Base-by-base conservation (phyloP, 2,888 invertebrate genomes). In the Candidula unifasciata region DNA sequence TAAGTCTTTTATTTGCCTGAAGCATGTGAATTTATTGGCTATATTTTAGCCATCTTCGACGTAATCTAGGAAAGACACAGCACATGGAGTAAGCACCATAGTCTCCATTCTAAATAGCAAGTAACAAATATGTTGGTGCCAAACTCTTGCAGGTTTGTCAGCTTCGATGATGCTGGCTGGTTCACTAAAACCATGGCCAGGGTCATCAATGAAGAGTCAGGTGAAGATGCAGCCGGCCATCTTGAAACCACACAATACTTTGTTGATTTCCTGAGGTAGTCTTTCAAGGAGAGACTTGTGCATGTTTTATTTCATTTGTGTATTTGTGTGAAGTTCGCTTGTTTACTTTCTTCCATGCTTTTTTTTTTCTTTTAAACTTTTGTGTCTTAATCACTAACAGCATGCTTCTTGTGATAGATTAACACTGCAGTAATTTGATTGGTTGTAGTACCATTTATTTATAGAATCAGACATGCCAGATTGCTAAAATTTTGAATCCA, bases 261-360 rank as follows among this genome's bases (percentile, higher is more conserved):
- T 94, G 98, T 98, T 16, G 98, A 98, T 94, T 99, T 98, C 93
- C 97, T 98, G 97, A 96, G 93, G 93, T 93, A 93, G 16, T 74
- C 30, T 16, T 1, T 21, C 21, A 33, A 13, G n/a, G 1, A 54
- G 21, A 6, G 37, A 21, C 27, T 52, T 73, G 73, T 37, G 8
- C 37, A 35, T 44, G n/a, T n/a, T 52, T 44, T 71, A 0, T 1
- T 73, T n/a, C 27, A 60, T 5, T 21, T 37, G 24, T 33, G 16
- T 30, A 54, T 8, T 68, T 68, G 30, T 24, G 18, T 18, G 24
- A 21, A 30, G 30, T 30, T 74, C 1, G 30, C 33, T 74, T 52
- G 54, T 54, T 54, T 54, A 0, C 21, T 24, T 74, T 52, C 74
- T 74, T 54, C 18, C 54, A 18, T 74, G 74, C 54, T 21, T 52